Evolutionary conservation across 1,140 invertebrate genomes (phyloP), one percentile per base, ranked within the genome.

Genomic region (Sipha flava): DNA sequence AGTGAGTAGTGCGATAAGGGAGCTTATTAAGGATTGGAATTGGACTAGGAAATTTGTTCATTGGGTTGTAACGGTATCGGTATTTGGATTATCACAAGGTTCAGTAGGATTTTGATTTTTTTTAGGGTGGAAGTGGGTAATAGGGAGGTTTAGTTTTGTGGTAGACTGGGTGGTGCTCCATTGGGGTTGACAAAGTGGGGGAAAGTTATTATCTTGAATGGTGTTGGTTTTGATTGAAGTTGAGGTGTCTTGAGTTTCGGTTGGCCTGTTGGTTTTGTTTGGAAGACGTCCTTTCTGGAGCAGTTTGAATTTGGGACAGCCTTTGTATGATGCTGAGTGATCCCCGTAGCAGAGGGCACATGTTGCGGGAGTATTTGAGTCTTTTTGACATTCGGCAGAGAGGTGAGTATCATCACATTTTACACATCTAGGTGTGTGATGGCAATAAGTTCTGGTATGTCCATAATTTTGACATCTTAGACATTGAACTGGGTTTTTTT

Each of bases 321-420:
- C n/a, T n/a, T n/a, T n/a, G n/a, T n/a, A n/a, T n/a, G n/a, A n/a
- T n/a, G n/a, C n/a, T n/a, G n/a, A n/a, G n/a, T 34, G 66, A 43
- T n/a, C 31, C 34, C n/a, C 29, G 3, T 2, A 16, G 66, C 49
- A 52, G 49, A 52, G 49, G 21, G 49, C 49, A 21, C 49, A 52
- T n/a, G 16, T 52, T 52, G 49, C 49, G 5, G 83, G 82, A 12
- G 75, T 81, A 70, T 83, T 49, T 82, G 75, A 81, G 16, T 45
- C 47, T 81, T 85, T 84, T 26, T 49, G 83, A 83, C 85, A 87
- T 83, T 83, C 84, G 83, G 84, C 73, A 5, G 83, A 82, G 21
- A 57, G 23, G 73, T 86, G 85, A n/a, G 83, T 66, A 49, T 79
- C 57, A 14, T 82, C 84, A 82, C 85, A 86, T 83, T 85, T 86